These are phyloP conservation scores for Campylomormyrus numenius DNA, from an alignment of 2,113 vertebrate species.

Conservation along the genomic window DNA sequence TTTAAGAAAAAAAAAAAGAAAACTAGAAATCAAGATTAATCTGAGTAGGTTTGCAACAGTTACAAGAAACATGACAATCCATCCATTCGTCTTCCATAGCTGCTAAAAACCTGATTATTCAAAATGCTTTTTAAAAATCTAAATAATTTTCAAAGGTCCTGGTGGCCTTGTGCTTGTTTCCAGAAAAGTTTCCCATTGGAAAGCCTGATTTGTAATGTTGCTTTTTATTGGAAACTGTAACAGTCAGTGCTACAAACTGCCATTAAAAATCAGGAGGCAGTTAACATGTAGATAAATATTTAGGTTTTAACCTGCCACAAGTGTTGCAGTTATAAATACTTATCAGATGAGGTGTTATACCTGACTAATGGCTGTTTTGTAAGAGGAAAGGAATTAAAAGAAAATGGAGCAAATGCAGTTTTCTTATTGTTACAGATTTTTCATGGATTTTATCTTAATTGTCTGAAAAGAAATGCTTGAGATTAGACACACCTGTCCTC, in stretches of 20 bases:
- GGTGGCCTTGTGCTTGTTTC: neutral
- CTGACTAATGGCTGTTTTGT: constrained; percentile 28
- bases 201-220: neutral
- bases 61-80: neutral
- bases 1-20: neutral
- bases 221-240: constrained; percentile 35
- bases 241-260: constrained; percentile 38
- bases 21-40: neutral
- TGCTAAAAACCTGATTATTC: neutral
- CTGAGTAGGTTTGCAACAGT: neutral
- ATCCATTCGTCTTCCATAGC: neutral
- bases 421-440: constrained; percentile 1
- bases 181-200: constrained; percentile 27
- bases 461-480: constrained; percentile 46
- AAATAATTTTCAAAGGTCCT: neutral
- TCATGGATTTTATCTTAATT: constrained; percentile 29
- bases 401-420: neutral
- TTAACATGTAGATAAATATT: constrained; percentile 58
- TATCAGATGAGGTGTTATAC: constrained; percentile 30
- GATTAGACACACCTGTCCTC: constrained; percentile 47
- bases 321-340: constrained; percentile 54
- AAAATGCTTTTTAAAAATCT: neutral
- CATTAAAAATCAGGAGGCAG: constrained; percentile 52
- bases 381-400: constrained; percentile 1
- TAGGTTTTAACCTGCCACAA: constrained; percentile 43